Evolutionary conservation across 2,113 vertebrate genomes (phyloP).

Genomic region (Tinamus guttatus): DNA sequence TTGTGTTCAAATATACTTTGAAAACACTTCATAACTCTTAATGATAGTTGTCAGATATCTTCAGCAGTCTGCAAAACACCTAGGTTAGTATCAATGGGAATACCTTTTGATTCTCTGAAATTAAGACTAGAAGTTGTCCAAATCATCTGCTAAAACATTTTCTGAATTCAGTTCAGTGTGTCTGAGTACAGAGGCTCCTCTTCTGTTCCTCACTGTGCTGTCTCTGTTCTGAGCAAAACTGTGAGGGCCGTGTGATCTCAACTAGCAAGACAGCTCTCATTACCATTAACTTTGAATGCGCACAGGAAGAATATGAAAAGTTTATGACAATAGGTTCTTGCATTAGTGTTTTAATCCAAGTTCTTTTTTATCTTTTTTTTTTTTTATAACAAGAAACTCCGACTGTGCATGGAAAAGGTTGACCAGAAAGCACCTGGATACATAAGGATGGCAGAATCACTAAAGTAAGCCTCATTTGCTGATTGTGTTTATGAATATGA

Average conservation of each 20-base stretch:
- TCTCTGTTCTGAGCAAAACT: neutral
- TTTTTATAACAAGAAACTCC: slow-evolving; percentile 86
- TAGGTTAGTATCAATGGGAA: neutral
- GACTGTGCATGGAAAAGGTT: slow-evolving; percentile 92
- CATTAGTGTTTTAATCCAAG: neutral
- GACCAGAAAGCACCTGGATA: slow-evolving; percentile 95
- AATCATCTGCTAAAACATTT: neutral
- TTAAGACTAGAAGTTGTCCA: neutral
- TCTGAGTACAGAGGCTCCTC: neutral
- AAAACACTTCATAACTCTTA: neutral
- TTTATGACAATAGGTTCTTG: neutral
- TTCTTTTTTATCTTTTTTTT: neutral
- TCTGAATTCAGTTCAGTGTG: neutral
- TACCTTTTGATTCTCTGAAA: neutral
- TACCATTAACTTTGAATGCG: neutral
- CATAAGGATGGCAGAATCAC: slow-evolving; percentile 92
- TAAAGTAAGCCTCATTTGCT: slow-evolving; percentile 86
- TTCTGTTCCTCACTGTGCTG: neutral
- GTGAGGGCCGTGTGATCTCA: neutral
- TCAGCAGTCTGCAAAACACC: neutral
- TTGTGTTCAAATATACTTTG: neutral
- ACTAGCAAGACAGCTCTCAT: neutral
- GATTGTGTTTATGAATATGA: neutral
- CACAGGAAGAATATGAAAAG: neutral
- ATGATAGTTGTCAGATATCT: neutral